These are phyloP conservation scores for Meganola albula DNA, from an alignment of 2,888 invertebrate species.

Conservation along the genomic window DNA sequence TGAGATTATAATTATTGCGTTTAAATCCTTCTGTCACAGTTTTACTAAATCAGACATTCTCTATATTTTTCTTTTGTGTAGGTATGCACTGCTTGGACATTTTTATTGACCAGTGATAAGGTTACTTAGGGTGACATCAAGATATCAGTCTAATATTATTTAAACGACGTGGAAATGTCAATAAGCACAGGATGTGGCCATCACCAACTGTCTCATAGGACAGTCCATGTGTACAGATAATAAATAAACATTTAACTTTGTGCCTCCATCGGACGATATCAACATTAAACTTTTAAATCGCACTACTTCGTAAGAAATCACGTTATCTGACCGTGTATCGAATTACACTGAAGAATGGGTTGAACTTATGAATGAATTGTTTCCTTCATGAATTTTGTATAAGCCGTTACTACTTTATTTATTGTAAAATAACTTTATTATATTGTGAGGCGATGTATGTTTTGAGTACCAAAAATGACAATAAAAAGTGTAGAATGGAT, in stretches of 20 bases:
- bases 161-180: slow-evolving; percentile 27
- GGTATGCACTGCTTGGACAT: no score
- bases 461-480: slow-evolving; percentile 18
- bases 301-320: slow-evolving; percentile 31
- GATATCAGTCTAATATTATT: slow-evolving; percentile 25
- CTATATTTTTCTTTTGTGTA: no score
- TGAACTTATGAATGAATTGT: slow-evolving; percentile 41
- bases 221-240: slow-evolving; percentile 30
- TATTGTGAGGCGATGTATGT: no score
- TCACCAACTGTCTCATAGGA: slow-evolving; percentile 34
- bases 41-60: no score
- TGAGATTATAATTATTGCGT: no score
- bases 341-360: slow-evolving; percentile 34
- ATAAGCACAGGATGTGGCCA: slow-evolving; percentile 43
- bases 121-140: no score
- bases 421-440: no score
- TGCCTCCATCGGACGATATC: slow-evolving; percentile 22
- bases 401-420: slow-evolving; percentile 4
- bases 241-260: slow-evolving; percentile 52
- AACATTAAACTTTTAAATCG: slow-evolving; percentile 46
- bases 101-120: no score
- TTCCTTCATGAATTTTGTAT: slow-evolving; percentile 31
- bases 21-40: no score
- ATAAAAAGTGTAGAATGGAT: slow-evolving; percentile 31
- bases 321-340: slow-evolving; percentile 22